Percentiles rank a stretch among this genome's conserved stretches.
phyloP scores from a whole-genome alignment of 1,140 invertebrate genomes.

The Meloidogyne floridensis region DNA sequence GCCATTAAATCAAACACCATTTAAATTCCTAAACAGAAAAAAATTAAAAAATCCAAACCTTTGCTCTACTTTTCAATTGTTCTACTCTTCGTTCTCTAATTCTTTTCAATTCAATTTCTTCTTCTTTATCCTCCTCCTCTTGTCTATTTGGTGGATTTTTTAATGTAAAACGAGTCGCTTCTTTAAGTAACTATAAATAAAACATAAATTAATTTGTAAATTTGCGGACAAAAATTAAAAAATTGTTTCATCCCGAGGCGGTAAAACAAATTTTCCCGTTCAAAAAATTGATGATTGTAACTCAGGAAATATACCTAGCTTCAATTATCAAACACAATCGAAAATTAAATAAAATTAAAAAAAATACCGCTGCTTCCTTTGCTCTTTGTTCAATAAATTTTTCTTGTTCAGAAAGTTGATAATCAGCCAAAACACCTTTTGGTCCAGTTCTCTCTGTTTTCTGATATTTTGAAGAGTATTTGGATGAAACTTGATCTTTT shows the following conservation, averaged over 20 bases:
- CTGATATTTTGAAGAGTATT: not conserved
- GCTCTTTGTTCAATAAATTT: constrained; percentile 11
- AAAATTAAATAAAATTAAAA: not conserved
- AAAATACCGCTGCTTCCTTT: constrained; percentile 31
- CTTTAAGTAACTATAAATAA: constrained; percentile 44
- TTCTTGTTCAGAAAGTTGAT: constrained; percentile 27
- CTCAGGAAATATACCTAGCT: too few relatives aligned
- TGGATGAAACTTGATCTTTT: not conserved
- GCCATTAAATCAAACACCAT: too few relatives aligned
- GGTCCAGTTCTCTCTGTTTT: constrained; percentile 43
- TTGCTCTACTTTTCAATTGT: constrained; percentile 36
- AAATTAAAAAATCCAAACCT: constrained; percentile 7
- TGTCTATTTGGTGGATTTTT: constrained; percentile 14
- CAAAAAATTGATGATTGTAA: not conserved
- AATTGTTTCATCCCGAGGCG: too few relatives aligned
- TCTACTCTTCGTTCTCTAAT: constrained; percentile 42
- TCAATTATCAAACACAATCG: too few relatives aligned
- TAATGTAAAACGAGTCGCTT: constrained; percentile 49
- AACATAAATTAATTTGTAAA: not conserved
- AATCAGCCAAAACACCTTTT: constrained; percentile 53
- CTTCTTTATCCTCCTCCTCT: constrained; percentile 35
- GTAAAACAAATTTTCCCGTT: too few relatives aligned
- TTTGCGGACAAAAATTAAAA: constrained; percentile 3
- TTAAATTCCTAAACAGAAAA: not conserved
- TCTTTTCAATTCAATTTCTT: constrained; percentile 45